phyloP scores from a whole-genome alignment of 2,113 vertebrate species.

The Ciconia boyciana region DNA sequence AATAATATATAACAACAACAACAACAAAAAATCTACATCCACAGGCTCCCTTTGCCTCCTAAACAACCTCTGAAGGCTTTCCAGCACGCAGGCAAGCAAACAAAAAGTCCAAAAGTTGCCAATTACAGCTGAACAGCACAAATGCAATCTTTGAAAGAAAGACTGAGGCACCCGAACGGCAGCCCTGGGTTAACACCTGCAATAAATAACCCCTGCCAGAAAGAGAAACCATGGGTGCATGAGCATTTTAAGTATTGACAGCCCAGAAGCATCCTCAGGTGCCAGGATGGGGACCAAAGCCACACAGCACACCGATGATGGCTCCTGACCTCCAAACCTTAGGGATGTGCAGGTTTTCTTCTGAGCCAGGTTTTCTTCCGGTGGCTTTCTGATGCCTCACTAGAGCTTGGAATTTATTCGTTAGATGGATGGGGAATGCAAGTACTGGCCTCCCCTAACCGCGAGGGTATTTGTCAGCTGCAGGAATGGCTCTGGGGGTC shows the following conservation, averaged over 20 bases:
- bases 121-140: not conserved
- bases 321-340: not conserved
- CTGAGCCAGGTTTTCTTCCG: not conserved
- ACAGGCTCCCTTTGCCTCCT: not conserved
- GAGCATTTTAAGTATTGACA: not conserved
- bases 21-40: not conserved
- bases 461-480: not conserved
- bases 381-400: not conserved
- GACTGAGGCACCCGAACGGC: not conserved
- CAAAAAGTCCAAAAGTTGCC: not conserved
- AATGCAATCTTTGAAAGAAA: not conserved
- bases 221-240: not conserved
- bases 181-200: not conserved
- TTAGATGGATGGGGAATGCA: not conserved
- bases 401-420: not conserved
- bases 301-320: rapidly evolving
- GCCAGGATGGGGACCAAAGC: not conserved
- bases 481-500: not conserved
- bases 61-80: constrained; percentile 24
- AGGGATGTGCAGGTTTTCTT: not conserved
- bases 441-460: not conserved
- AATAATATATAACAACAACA: constrained; percentile 49
- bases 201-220: not conserved
- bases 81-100: not conserved
- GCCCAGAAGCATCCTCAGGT: not conserved